Evolutionary conservation across 1,140 invertebrate species (phyloP).

Genomic region (Oscheius sp.): DNA sequence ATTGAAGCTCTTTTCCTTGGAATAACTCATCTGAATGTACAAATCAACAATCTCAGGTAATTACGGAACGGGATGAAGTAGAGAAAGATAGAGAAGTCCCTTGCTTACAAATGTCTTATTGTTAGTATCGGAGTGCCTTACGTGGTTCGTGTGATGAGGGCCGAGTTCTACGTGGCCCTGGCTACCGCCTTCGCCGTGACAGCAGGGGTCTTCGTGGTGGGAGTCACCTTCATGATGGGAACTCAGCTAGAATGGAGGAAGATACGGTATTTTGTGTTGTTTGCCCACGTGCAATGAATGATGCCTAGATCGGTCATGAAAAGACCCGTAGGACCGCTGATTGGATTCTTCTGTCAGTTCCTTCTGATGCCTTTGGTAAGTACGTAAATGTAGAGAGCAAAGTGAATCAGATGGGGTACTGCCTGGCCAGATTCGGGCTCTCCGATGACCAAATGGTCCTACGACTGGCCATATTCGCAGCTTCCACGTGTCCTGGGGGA

Average conservation of each 20-base stretch:
- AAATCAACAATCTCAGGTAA: neutral
- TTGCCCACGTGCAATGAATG: neutral
- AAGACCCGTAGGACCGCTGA: slow-evolving; percentile 61
- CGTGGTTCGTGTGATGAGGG: neutral
- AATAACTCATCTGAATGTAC: neutral
- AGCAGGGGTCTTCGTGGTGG: slow-evolving; percentile 35
- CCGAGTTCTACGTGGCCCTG: neutral
- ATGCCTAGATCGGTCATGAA: slow-evolving; percentile 25
- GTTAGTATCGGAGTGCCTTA: neutral
- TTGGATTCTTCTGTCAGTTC: slow-evolving; percentile 64
- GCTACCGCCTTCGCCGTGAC: slow-evolving; percentile 35
- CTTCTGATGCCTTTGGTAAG: slow-evolving; percentile 60
- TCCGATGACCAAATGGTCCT: slow-evolving; percentile 51
- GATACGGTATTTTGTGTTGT: slow-evolving; percentile 13
- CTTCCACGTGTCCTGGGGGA: slow-evolving; percentile 64
- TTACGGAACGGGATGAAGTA: neutral
- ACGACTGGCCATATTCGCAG: slow-evolving; percentile 63
- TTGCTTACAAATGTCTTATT: too few species aligned
- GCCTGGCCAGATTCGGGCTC: slow-evolving; percentile 32
- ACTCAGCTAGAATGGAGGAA: slow-evolving; percentile 37
- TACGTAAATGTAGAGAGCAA: neutral
- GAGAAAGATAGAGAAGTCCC: too few species aligned
- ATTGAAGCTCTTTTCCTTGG: neutral
- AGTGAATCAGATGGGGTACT: slow-evolving; percentile 35
- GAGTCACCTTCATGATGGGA: slow-evolving; percentile 43